These are phyloP conservation scores for Yponomeuta plumbellus DNA, from an alignment of 2,888 invertebrate genomes.

Conservation along the genomic window DNA sequence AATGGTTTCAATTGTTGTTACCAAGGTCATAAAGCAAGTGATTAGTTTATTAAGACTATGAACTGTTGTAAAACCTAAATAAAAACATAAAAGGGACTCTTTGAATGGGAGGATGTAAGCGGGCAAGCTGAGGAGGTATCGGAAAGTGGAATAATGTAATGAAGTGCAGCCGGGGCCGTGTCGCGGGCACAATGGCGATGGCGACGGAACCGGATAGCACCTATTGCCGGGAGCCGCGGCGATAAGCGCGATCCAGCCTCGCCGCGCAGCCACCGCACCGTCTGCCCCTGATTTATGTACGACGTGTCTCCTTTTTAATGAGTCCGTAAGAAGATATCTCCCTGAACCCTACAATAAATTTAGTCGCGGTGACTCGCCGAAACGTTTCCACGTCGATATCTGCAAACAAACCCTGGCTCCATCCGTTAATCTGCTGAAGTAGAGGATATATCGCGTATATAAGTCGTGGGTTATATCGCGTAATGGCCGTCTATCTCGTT, in stretches of 20 bases:
- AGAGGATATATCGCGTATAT: slow-evolving; percentile 66
- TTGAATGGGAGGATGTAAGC: neutral
- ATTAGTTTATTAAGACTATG: too few relatives aligned
- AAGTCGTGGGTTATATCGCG: slow-evolving; percentile 70
- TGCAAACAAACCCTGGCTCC: slow-evolving; percentile 66
- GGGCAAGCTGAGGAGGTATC: neutral
- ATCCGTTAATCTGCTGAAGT: slow-evolving; percentile 69
- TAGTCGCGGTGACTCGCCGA: slow-evolving; percentile 62
- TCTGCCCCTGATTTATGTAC: slow-evolving; percentile 72
- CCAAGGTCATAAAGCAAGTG: too few relatives aligned
- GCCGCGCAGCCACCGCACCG: slow-evolving; percentile 35
- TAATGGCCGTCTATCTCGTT: slow-evolving; percentile 74
- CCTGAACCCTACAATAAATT: slow-evolving; percentile 69
- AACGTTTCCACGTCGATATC: slow-evolving; percentile 71
- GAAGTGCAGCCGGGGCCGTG: slow-evolving; percentile 38
- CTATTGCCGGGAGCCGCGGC: slow-evolving; percentile 59
- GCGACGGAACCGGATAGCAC: slow-evolving; percentile 74
- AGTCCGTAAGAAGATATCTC: slow-evolving; percentile 75
- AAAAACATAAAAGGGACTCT: too few relatives aligned
- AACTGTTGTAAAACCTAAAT: too few relatives aligned
- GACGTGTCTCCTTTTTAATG: slow-evolving; percentile 76
- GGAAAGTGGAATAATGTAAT: slow-evolving; percentile 47
- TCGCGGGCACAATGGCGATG: slow-evolving; percentile 48
- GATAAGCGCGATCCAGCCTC: slow-evolving; percentile 52
- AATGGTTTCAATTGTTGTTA: too few relatives aligned